Evolutionary conservation across 2,113 vertebrate species (phyloP).

Genomic region (Pomatorhinus ruficollis): DNA sequence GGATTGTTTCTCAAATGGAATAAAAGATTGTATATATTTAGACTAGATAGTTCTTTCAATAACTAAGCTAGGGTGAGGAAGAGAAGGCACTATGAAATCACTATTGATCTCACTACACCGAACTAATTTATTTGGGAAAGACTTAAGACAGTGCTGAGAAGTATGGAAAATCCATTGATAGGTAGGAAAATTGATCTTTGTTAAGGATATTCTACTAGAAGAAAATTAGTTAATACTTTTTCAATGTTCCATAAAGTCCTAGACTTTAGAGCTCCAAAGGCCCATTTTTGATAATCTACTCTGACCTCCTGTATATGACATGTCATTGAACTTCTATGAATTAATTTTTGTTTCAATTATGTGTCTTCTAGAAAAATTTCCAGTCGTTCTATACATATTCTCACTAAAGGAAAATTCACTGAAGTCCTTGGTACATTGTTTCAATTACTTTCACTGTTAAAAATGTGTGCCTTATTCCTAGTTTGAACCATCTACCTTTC

Average conservation of each 20-base stretch:
- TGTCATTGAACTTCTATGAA: not conserved
- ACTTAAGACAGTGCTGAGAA: not conserved
- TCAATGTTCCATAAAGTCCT: not conserved
- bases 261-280: not conserved
- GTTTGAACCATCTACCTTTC: not conserved
- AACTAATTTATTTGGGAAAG: constrained; percentile 2
- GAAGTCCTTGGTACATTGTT: constrained; percentile 9
- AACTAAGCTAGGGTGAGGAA: not conserved
- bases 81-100: not conserved
- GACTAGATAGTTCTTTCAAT: not conserved
- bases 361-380: not conserved
- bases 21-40: not conserved
- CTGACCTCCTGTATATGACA: not conserved
- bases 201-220: not conserved
- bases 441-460: not conserved
- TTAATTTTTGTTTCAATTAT: constrained; percentile 15
- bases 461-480: not conserved
- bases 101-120: not conserved
- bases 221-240: constrained; percentile 31
- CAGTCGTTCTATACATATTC: not conserved
- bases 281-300: constrained; percentile 22
- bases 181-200: not conserved
- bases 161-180: constrained; percentile 11
- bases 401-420: not conserved
- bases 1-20: not conserved